Conservation (phyloP, 1,140 invertebrate species). For the Panagrolaimus sp. region DNA sequence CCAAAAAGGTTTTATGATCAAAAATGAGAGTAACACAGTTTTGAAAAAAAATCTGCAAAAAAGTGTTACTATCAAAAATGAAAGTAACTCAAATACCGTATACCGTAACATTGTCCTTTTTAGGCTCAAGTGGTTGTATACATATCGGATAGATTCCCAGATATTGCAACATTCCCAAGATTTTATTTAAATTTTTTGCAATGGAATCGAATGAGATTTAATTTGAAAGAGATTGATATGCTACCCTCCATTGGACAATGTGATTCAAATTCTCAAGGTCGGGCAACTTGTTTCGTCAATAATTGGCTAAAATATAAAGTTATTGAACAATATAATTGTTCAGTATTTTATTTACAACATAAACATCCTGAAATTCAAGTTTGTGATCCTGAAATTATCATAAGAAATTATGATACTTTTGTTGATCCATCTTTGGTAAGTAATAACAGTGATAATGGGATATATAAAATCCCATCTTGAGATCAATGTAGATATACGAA, state of each 20-base stretch:
- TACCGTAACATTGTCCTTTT: too few relatives aligned
- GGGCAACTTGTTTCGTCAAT: constrained; percentile 34
- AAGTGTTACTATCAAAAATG: background rate
- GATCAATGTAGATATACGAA: too few relatives aligned
- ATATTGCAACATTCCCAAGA: background rate
- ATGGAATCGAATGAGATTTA: constrained; percentile 31
- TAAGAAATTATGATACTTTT: background rate
- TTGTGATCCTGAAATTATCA: constrained; percentile 31
- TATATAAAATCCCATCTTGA: too few relatives aligned
- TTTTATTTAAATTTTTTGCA: constrained; percentile 12
- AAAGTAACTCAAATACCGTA: background rate
- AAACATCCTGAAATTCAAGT: constrained; percentile 31
- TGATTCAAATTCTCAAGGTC: background rate
- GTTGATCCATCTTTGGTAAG: background rate
- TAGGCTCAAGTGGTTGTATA: background rate
- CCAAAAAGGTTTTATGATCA: background rate
- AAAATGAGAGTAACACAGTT: too few relatives aligned
- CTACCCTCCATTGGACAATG: constrained; percentile 19
- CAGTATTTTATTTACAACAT: constrained; percentile 34
- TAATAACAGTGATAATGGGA: too few relatives aligned
- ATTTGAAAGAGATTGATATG: constrained; percentile 23
- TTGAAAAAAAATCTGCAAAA: too few relatives aligned
- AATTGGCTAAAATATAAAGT: constrained; percentile 23
- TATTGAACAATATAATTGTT: constrained; percentile 36
- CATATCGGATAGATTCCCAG: constrained; percentile 2